Conservation (phyloP, 2,797 vertebrate species). For the Triplophysa bombifrons region DNA sequence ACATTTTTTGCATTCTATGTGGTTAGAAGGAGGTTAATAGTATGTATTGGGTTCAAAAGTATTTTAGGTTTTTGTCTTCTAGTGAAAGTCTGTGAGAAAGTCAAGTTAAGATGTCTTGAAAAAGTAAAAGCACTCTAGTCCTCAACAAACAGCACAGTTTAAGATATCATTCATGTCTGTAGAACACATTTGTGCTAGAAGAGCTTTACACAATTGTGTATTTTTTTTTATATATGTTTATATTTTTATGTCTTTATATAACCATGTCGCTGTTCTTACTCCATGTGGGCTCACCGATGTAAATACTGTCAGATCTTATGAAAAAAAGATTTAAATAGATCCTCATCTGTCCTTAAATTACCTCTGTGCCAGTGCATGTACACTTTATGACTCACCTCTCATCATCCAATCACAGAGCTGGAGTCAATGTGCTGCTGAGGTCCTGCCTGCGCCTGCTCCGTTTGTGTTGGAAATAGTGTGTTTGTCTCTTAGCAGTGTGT, state of each 20-base stretch:
- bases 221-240: too few relatives aligned
- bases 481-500: conserved; percentile 31
- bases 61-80: too few relatives aligned
- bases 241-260: neutral
- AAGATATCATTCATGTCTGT: too few relatives aligned
- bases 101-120: neutral
- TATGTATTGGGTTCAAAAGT: too few relatives aligned
- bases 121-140: too few relatives aligned
- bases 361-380: neutral
- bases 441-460: neutral
- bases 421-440: conserved; percentile 5
- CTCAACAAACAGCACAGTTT: too few relatives aligned
- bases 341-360: neutral
- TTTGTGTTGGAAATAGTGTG: conserved; percentile 19
- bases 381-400: conserved; percentile 18
- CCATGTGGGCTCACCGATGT: neutral
- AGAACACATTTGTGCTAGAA: neutral
- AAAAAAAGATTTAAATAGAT: neutral
- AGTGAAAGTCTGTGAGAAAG: too few relatives aligned
- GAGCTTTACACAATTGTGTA: too few relatives aligned
- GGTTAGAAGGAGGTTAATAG: too few relatives aligned
- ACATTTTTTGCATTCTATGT: too few relatives aligned
- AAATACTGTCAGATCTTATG: too few relatives aligned
- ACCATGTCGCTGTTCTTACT: neutral
- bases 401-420: conserved; percentile 6